Evolutionary conservation across 2,888 invertebrate genomes (phyloP).

Genomic region (Diarsia rubi): DNA sequence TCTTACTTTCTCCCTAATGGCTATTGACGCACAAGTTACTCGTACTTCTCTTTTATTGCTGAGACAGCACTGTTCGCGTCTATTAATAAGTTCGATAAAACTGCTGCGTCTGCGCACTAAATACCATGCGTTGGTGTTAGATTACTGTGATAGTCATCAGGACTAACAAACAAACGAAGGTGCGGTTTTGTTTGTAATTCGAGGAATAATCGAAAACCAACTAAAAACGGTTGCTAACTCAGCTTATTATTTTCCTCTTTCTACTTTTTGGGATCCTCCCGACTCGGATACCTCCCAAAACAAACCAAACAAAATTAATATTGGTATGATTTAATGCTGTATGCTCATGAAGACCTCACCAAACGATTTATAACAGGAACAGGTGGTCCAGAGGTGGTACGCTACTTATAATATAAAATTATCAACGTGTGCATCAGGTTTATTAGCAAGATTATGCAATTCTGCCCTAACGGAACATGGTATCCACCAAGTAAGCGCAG

Average conservation of each 20-base stretch:
- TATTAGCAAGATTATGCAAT: slow-evolving; percentile 7
- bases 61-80: neutral
- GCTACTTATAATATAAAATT: slow-evolving; percentile 5
- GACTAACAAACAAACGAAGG: neutral
- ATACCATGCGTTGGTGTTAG: neutral
- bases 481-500: neutral
- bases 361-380: neutral
- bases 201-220: neutral
- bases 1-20: neutral
- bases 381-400: neutral
- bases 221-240: neutral
- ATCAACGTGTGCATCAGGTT: neutral
- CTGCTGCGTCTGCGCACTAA: slow-evolving; percentile 1
- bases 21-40: neutral
- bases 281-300: neutral
- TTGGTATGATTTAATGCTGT: neutral
- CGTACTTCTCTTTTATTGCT: slow-evolving; percentile 12
- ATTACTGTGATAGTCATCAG: slow-evolving; percentile 15
- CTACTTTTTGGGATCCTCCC: neutral
- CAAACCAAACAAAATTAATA: neutral
- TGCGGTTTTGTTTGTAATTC: neutral
- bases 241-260: neutral
- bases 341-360: neutral
- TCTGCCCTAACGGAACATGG: neutral
- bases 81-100: slow-evolving; percentile 19